phyloP scores from a whole-genome alignment of 2,888 invertebrate species.

The Tetrapedia diversipes region DNA sequence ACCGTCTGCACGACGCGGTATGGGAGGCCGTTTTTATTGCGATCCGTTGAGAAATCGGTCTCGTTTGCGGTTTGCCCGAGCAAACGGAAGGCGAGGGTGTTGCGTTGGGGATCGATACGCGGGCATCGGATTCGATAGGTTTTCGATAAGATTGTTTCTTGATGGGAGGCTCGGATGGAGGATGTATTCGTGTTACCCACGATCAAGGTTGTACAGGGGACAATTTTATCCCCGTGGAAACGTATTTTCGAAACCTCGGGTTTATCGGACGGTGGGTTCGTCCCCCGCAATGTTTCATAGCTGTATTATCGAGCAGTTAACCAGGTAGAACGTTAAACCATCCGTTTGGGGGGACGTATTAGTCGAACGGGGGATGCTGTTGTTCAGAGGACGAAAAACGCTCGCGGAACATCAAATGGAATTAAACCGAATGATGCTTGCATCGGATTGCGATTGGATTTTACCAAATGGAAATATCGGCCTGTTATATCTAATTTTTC shows the following conservation, averaged over 20 bases:
- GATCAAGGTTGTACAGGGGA: too few species aligned
- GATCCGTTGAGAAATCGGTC: background rate
- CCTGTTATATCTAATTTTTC: background rate
- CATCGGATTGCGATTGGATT: conserved; percentile 17
- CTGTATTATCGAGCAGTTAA: conserved; percentile 1
- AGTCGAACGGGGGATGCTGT: background rate
- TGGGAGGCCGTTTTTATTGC: background rate
- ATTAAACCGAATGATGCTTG: conserved; percentile 25
- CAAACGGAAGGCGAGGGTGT: background rate
- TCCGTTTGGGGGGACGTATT: background rate
- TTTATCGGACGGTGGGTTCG: background rate
- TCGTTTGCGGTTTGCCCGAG: background rate
- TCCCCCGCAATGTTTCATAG: background rate
- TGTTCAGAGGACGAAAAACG: too few species aligned
- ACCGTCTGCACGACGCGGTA: background rate
- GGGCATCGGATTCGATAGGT: background rate
- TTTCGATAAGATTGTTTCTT: background rate
- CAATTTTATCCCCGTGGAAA: background rate
- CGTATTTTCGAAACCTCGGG: background rate
- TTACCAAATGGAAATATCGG: conserved; percentile 21
- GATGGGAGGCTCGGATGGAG: background rate
- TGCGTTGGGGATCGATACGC: background rate
- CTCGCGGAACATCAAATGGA: background rate
- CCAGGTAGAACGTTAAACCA: background rate
- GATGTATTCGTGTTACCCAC: too few species aligned